Base-by-base conservation (phyloP, 2,113 vertebrate genomes). In the Anguilla rostrata region DNA sequence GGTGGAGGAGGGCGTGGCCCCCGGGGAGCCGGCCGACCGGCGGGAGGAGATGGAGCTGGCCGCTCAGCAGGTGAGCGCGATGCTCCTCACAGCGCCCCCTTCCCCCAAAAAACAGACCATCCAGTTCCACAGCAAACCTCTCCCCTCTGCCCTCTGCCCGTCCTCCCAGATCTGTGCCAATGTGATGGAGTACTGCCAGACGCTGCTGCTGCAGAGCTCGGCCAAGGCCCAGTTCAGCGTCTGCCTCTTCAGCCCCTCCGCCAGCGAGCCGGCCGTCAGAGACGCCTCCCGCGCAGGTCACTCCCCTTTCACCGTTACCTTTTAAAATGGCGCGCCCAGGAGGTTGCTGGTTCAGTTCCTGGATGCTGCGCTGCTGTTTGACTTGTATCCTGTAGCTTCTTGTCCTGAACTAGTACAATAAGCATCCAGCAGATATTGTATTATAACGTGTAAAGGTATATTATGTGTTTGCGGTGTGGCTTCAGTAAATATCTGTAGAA, bases 171-270 rank as follows among this genome's bases (percentile, higher is more conserved):
- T 99, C 83, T 99, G 98, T 93, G 98, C 98, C 82, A 99, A 99
- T 0, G 97, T 99, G 87, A 98, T 99, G 97, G 97, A 99, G 91
- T 99, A 99, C 91, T 99, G 98, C 91, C 97, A 99, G 85, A 95
- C 96, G 0, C 96, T 99, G 66, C 97, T 99, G 93, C 91, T 98
- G 80, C 98, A 98, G 91, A 98, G 95, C 3, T 97, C 97, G 4
- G 86, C 95, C 0, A 94, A 95, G 87, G 96, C 98, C 78, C 97
- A 98, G 95, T 97, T 97, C 85, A 92, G 95, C 1, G 92, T 97
- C 89, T 99, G 98, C 91, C 97, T 99, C 89, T 99, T 99, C 92
- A 98, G 97, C 92, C 97, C 98, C 0, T 97, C 96, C 41, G 95
- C 97, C 86, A 97, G 94, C 8, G 98, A 99, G 89, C 96, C 95